phyloP scores from a whole-genome alignment of 35 echinoderm and acorn worm species.

The Stichopus chloronotus region DNA sequence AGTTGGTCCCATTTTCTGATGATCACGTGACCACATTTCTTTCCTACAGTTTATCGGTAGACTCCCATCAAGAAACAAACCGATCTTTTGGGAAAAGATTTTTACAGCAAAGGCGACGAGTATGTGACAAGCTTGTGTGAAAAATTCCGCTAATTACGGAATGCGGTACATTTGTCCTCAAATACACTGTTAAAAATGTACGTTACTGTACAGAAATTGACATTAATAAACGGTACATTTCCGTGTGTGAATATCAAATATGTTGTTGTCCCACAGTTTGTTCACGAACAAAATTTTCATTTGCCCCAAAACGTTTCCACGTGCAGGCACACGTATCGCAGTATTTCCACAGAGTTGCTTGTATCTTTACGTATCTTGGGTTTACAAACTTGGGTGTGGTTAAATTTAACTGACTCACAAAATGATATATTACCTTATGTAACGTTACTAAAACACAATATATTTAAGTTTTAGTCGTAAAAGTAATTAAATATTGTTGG shows the following conservation, averaged over 20 bases:
- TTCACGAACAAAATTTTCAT: neutral
- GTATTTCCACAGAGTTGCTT: neutral
- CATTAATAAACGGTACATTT: neutral
- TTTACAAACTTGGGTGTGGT: neutral
- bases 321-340: neutral
- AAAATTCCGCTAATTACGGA: too few relatives aligned
- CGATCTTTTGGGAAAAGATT: too few relatives aligned
- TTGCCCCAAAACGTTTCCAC: neutral
- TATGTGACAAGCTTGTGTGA: too few relatives aligned
- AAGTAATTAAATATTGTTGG: neutral
- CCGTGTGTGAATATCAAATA: neutral
- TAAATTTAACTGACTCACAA: neutral
- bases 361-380: neutral
- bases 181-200: slow-evolving; percentile 19
- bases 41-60: too few relatives aligned
- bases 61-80: too few relatives aligned
- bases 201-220: neutral
- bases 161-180: too few relatives aligned
- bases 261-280: neutral
- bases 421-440: neutral
- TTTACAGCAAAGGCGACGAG: too few relatives aligned
- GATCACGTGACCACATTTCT: too few relatives aligned
- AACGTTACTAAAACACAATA: neutral
- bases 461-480: neutral
- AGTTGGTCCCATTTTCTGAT: too few relatives aligned